Evolutionary conservation across 2,797 vertebrate genomes (phyloP), one percentile per base, ranked within the genome.

Genomic region (Paedocypris micromegethes): DNA sequence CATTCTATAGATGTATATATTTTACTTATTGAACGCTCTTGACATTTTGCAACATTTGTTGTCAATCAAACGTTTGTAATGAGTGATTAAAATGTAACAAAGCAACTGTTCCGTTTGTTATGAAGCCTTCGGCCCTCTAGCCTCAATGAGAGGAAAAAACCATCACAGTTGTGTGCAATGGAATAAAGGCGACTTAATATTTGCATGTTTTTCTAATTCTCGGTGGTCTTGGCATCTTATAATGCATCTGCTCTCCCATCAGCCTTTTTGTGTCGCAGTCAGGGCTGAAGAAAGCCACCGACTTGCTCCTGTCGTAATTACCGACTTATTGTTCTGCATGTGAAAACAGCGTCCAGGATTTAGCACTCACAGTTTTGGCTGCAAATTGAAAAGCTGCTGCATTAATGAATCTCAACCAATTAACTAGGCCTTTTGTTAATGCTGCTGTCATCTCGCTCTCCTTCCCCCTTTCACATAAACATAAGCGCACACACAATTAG

Each of bases 401-500:
- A 86, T 90, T 89, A 90, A 90, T 89, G 88, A 90, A 86, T 86
- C 85, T 84, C 85, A 86, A 85, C 86, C 89, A 90, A 89, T 90
- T 90, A 90, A 83, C 79, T 54, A 82, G 83, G 77, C 78, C 86
- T 87, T 23, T 87, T 90, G 66, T 75, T 73, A 70, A 69, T 58
- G 45, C 77, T 63, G 64, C 73, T 71, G 73, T 61, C 76, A 63
- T 70, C 74, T 70, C 56, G 59, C 65, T 57, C 52, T 67, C 53
- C 64, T 46, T 23, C 41, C 68, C 57, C 51, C 65, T 8, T 68
- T 57, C 58, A 58, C 53, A 62, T 47, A 64, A 62, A 67, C 64
- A 67, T 64, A 55, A 9, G 5, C 42, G 5, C 58, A 48, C 67
- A 69, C 58, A 66, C 70, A 66, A 52, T 56, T 48, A 62, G 64